These are phyloP conservation scores for Phalanger gymnotis DNA, from an alignment of 2,797 vertebrate species.

Conservation along the genomic window DNA sequence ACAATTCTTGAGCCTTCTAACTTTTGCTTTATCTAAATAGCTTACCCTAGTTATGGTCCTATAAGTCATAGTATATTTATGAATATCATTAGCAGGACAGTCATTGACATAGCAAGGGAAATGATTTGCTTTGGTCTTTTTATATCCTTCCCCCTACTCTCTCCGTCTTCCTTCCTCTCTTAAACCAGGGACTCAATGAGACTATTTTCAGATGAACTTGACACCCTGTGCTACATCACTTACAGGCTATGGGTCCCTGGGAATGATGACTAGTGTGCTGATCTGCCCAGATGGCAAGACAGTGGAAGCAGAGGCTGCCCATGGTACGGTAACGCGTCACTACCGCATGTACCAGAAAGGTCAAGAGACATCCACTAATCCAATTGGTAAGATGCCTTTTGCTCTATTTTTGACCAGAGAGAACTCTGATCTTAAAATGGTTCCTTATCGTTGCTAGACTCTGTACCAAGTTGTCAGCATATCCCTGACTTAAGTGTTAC, in stretches of 20 bases:
- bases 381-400: constrained; percentile 90
- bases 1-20: background rate
- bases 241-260: constrained; percentile 98
- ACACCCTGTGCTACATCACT: background rate
- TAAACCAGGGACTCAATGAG: background rate
- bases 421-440: background rate
- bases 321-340: constrained; percentile 97
- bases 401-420: background rate
- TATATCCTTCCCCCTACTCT: background rate
- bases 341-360: constrained; percentile 97
- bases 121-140: background rate
- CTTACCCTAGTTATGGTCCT: background rate
- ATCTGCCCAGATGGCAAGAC: constrained; percentile 97
- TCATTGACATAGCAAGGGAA: background rate
- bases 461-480: constrained; percentile 14
- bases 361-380: constrained; percentile 98
- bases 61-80: background rate
- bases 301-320: constrained; percentile 97
- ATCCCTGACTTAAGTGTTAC: background rate
- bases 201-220: background rate
- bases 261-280: constrained; percentile 99
- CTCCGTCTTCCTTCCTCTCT: background rate
- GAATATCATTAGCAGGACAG: background rate
- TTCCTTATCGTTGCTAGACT: background rate
- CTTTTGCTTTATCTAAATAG: background rate